A percentile compares a stretch with the other conserved stretches of the same genome.
phyloP scores from a whole-genome alignment of 1,140 invertebrate species.

The Bradysia coprophila region DNA sequence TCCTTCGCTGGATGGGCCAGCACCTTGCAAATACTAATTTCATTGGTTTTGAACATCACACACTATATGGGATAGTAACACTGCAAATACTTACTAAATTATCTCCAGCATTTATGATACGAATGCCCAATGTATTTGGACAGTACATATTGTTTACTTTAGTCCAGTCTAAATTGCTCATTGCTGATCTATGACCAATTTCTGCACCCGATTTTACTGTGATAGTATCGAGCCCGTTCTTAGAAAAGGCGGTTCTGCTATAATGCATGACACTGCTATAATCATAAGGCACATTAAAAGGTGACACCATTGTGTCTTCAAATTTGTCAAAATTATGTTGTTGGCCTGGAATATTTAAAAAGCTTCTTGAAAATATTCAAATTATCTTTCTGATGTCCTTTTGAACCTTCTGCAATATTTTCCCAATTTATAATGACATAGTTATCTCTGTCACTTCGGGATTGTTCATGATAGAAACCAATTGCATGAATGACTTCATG shows the following conservation, averaged over 20 bases:
- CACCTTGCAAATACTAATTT: no score
- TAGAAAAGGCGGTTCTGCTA: slow-evolving; percentile 37
- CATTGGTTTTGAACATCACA: no score
- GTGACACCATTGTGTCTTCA: slow-evolving; percentile 35
- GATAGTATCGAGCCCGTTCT: slow-evolving; percentile 38
- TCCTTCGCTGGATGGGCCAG: no score
- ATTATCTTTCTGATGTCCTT: no score
- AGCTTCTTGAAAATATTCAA: slow-evolving; percentile 43
- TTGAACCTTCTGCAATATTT: slow-evolving; percentile 46
- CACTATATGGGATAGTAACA: no score
- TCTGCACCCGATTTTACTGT: slow-evolving; percentile 26
- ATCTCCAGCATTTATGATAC: no score
- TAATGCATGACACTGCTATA: slow-evolving; percentile 58
- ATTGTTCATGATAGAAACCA: slow-evolving; percentile 56
- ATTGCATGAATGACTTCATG: slow-evolving; percentile 52
- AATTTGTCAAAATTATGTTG: slow-evolving; percentile 55
- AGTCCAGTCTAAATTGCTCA: no score
- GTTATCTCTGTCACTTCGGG: slow-evolving; percentile 45
- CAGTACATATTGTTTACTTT: no score
- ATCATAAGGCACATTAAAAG: slow-evolving; percentile 42
- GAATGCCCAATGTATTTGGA: no score
- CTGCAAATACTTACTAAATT: no score
- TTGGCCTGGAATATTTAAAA: no score
- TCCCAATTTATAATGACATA: slow-evolving; percentile 44
- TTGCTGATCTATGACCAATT: no score